Conservation (phyloP, 2,113 vertebrate species). For the Cyphomyrus discorhynchus region DNA sequence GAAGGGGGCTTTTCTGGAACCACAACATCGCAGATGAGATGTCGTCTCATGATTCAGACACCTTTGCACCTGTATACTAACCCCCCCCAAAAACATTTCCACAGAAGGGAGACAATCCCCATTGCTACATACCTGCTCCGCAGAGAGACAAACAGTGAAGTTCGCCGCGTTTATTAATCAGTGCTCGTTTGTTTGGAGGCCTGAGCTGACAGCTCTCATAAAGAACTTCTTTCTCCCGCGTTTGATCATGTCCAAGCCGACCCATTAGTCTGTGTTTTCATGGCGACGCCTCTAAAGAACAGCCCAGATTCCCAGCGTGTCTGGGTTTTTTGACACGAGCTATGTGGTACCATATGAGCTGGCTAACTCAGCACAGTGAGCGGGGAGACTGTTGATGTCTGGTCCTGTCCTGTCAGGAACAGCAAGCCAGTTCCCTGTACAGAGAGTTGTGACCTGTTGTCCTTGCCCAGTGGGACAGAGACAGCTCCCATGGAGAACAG, state of each 20-base stretch:
- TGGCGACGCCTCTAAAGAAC: background rate
- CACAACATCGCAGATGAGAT: constrained; percentile 17
- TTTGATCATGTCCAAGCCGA: background rate
- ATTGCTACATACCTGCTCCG: constrained; percentile 30
- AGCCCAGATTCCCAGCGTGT: background rate
- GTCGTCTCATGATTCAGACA: constrained; percentile 26
- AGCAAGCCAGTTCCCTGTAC: constrained; percentile 14
- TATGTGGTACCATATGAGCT: background rate
- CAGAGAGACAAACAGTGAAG: constrained; percentile 18
- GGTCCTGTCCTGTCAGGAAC: constrained; percentile 40
- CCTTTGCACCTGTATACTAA: background rate
- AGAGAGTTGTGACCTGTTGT: background rate
- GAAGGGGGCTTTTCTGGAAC: constrained; percentile 15
- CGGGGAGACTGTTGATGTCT: constrained; percentile 28
- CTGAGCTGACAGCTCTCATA: background rate
- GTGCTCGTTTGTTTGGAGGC: constrained; percentile 22
- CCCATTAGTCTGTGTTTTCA: background rate
- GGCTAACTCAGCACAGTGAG: background rate
- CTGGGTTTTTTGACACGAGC: background rate
- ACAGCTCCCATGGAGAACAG: background rate
- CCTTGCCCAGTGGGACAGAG: background rate
- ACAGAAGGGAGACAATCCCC: background rate
- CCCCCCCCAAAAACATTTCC: background rate
- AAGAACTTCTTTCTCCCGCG: background rate
- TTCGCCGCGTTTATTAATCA: constrained; percentile 11